Conservation (phyloP, 2,113 vertebrate species). For the Trinectes maculatus region DNA sequence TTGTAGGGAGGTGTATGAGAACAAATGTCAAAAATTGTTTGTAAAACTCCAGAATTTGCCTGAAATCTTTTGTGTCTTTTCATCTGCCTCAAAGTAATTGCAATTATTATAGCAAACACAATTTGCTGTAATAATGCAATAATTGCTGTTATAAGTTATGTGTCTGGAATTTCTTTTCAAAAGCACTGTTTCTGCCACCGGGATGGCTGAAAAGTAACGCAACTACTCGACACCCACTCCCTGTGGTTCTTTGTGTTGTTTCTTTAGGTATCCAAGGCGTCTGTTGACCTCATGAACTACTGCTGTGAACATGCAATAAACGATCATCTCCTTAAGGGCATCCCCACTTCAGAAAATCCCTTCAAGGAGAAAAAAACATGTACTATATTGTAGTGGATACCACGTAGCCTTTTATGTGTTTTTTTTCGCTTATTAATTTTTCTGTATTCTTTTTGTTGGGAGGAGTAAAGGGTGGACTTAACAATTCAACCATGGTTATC, state of each 20-base stretch:
- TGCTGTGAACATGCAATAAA: slow-evolving; percentile 91
- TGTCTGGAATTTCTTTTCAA: neutral
- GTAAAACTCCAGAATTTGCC: neutral
- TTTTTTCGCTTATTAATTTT: slow-evolving; percentile 67
- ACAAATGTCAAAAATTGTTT: neutral
- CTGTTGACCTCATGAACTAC: slow-evolving; percentile 95
- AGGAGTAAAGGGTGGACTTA: slow-evolving; percentile 43
- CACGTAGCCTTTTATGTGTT: slow-evolving; percentile 49
- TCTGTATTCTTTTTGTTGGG: slow-evolving; percentile 55
- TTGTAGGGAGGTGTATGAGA: no score
- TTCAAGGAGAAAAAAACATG: slow-evolving; percentile 99
- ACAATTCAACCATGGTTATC: slow-evolving; percentile 29
- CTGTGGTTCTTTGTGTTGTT: neutral
- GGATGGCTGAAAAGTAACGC: slow-evolving; percentile 1
- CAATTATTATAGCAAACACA: no score
- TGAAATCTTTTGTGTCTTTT: neutral
- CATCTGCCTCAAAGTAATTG: neutral
- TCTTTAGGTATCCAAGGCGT: slow-evolving; percentile 95
- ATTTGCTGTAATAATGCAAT: no score
- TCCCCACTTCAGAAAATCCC: slow-evolving; percentile 95
- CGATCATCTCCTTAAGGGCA: slow-evolving; percentile 92
- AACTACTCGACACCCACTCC: neutral
- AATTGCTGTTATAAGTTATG: no score
- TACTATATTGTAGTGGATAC: slow-evolving; percentile 88
- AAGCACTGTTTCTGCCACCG: neutral